Percentiles rank a stretch among this genome's conserved stretches.
These are phyloP conservation scores for Spilarctia lutea DNA, from an alignment of 2,888 invertebrate species.

Conservation along the genomic window DNA sequence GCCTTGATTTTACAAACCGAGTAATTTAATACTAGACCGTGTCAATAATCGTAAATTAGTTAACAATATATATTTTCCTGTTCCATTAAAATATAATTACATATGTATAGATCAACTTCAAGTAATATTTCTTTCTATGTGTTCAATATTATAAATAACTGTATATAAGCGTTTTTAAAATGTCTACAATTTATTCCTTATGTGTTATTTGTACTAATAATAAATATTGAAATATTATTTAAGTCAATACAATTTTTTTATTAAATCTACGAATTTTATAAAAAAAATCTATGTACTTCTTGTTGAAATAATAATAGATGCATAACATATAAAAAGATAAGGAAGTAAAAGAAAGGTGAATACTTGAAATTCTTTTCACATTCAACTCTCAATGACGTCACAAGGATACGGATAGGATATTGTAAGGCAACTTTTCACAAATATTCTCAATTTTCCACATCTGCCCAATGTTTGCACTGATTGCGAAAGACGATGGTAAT, in stretches of 20 bases:
- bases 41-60: neutral
- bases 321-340: too few species aligned
- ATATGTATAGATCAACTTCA: neutral
- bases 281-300: too few species aligned
- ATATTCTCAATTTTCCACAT: slow-evolving; percentile 42
- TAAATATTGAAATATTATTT: neutral
- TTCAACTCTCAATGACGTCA: neutral
- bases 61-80: neutral
- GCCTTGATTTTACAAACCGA: neutral
- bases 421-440: slow-evolving; percentile 8
- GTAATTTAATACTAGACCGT: neutral
- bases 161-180: neutral
- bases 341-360: too few species aligned
- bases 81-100: neutral
- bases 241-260: neutral
- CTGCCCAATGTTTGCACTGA: slow-evolving; percentile 50
- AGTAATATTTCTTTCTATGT: neutral
- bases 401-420: neutral
- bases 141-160: neutral
- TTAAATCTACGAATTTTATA: too few species aligned
- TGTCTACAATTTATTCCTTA: neutral
- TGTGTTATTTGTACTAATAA: neutral
- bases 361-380: too few species aligned
- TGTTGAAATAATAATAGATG: too few species aligned
- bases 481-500: slow-evolving; percentile 66